Evolutionary conservation across 92 coral and sea anemone genomes (phyloP), one percentile per base, ranked within the genome.

Genomic region (Porites divaricata): DNA sequence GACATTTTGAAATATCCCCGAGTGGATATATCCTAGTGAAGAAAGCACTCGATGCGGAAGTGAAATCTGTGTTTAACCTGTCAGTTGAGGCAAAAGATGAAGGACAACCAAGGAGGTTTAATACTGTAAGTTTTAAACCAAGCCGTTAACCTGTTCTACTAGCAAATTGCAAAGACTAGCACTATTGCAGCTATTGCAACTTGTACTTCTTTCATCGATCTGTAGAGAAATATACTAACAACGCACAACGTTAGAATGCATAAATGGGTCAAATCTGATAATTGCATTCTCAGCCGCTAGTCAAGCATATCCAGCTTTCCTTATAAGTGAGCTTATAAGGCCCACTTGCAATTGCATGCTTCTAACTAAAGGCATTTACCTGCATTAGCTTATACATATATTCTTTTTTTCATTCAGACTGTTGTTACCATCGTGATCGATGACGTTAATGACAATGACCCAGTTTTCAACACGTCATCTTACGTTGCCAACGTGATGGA

Each of bases 391-490:
- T 26, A 26, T 17, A 11, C 56, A 1, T 20, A 13, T 19, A 13
- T 2, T 73, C 9, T 49, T 63, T 13, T 24, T 20, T 8, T 45
- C 63, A 63, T 72, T 2, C 61, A 94, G 98, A 86, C 90, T 17
- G 56, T 41, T 50, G 87, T 81, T 9, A 73, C 78, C 17, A 92
- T 94, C 53, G 15, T 62, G 4, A 90, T 94, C 24, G 95, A 94
- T 74, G 98, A 94, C 75, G 93, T 94, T 57, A 94, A 94, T 65
- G 98, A 94, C 79, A 94, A 94, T 58, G 98, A 94, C 54, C 98
- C 98, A 9, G 80, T 75, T 25, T 94, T 94, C 84, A 94, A 94
- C 92, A 76, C 87, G 68, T 89, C 98, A 26, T 24, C 70, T 20
- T 94, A 94, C 93, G 67, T 79, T 17, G 90, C 89, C 3, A 50